Base-by-base conservation (phyloP, 2,113 vertebrate species). In the Dermatemys mawii region DNA sequence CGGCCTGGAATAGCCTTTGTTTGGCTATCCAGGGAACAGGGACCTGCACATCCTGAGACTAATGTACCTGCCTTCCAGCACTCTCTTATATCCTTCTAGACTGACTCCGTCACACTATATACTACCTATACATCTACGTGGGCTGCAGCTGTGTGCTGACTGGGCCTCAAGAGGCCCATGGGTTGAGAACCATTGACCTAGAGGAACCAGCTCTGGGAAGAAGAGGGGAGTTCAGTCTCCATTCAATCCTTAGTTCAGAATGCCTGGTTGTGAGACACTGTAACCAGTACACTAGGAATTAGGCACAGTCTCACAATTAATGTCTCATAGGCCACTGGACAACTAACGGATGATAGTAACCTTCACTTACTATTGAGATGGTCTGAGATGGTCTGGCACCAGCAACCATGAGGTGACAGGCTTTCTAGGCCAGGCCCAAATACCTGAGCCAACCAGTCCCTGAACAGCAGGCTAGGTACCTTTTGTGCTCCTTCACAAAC, bases 401-500 rank as follows among this genome's bases (percentile, higher is more conserved):
- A 8, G 11, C 16, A 81, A 85, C 11, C 16, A 27, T 27, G 5
- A 0, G 1, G 46, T n/a, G 86, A 70, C 24, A 81, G 75, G 35
- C 5, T 84, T 17, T 12, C 87, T 79, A 81, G 80, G 29, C 35
- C 1, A 6, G 27, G 78, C 13, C 2, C 6, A 11, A 41, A 17
- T 3, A 29, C 55, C 81, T 44, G 35, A 21, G 60, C 1, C 4
- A 22, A 24, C n/a, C 63, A 67, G 11, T 26, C 22, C 81, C 38
- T 16, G 17, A 67, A 49, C 29, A 41, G 11, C 16, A 81, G 0
- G 3, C 54, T 88, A 75, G 49, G 0, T 97, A 99, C 99, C 99
- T 98, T 94, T 98, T 99, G 95, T 99, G 99, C 32, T 99, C 98
- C 73, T 90, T 99, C 87, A 99, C 98, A 95, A 99, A 99, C 41